Evolutionary conservation across 1,140 invertebrate species (phyloP).

Genomic region (Lasioglossum albipes): DNA sequence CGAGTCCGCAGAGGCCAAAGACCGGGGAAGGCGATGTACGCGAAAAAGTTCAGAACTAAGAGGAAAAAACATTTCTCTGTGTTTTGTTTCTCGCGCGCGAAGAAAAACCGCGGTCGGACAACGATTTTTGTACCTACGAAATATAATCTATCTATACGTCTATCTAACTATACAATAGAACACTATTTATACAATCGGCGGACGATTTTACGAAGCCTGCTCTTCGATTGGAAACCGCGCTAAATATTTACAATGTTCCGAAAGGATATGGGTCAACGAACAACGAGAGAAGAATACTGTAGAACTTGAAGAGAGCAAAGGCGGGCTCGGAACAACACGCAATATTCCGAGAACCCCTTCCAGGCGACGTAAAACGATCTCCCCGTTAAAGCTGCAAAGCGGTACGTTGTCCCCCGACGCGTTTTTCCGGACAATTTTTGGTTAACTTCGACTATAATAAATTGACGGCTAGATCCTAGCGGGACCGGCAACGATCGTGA

Average conservation of each 20-base stretch:
- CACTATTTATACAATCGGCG: conserved; percentile 49
- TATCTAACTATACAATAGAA: conserved; percentile 29
- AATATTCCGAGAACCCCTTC: conserved; percentile 47
- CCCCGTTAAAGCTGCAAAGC: conserved; percentile 55
- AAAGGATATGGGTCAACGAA: conserved; percentile 23
- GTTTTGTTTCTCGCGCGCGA: neutral
- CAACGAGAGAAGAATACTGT: conserved; percentile 55
- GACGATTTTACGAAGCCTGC: conserved; percentile 50
- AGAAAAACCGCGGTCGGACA: conserved; percentile 45
- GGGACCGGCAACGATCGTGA: neutral
- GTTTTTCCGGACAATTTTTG: conserved; percentile 42
- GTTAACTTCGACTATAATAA: conserved; percentile 50
- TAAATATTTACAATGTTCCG: conserved; percentile 55
- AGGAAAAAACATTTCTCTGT: conserved; percentile 12
- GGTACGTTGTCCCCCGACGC: conserved; percentile 53
- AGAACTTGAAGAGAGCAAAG: conserved; percentile 54
- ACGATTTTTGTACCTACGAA: conserved; percentile 48
- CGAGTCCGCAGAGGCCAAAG: conserved; percentile 45
- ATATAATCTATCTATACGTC: conserved; percentile 43
- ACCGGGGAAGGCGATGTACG: neutral
- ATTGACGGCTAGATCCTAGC: conserved; percentile 50
- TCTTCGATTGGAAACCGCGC: conserved; percentile 48
- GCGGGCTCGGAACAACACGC: conserved; percentile 44
- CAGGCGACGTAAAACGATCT: conserved; percentile 55
- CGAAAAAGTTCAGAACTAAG: neutral